phyloP scores from a whole-genome alignment of 1,140 invertebrate species.

The Heliconius congener region DNA sequence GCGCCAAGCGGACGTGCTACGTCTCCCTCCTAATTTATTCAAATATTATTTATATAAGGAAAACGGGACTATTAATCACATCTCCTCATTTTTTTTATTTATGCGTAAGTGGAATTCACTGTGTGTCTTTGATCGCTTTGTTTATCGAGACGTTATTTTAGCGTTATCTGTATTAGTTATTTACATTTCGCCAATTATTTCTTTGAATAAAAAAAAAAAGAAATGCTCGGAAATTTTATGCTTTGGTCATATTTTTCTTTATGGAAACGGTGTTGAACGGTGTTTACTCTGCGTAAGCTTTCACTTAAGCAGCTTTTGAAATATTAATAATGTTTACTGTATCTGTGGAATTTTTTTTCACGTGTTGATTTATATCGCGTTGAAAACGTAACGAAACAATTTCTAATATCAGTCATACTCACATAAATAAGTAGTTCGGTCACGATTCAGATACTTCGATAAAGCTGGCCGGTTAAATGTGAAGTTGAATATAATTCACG shows the following conservation, averaged over 20 bases:
- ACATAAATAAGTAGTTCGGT: conserved; percentile 25
- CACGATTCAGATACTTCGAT: conserved; percentile 27
- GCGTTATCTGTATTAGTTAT: conserved; percentile 25
- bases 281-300: not conserved
- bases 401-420: conserved; percentile 19
- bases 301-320: not conserved
- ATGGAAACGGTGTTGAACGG: not conserved
- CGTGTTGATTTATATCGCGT: conserved; percentile 15
- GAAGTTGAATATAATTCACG: not conserved
- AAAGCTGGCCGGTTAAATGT: conserved; percentile 10
- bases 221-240: not conserved
- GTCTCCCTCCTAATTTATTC: conserved; percentile 76
- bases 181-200: not conserved
- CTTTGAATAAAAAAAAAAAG: not conserved
- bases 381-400: conserved; percentile 17
- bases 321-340: not conserved
- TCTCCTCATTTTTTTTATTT: conserved; percentile 77
- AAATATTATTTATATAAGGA: conserved; percentile 80
- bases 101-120: conserved; percentile 61
- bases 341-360: not conserved
- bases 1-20: conserved; percentile 68
- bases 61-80: conserved; percentile 78
- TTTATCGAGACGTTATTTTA: conserved; percentile 52
- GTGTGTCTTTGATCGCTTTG: conserved; percentile 67
- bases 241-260: not conserved